phyloP scores from a whole-genome alignment of 2,797 vertebrate genomes.

The Notamacropus eugenii region DNA sequence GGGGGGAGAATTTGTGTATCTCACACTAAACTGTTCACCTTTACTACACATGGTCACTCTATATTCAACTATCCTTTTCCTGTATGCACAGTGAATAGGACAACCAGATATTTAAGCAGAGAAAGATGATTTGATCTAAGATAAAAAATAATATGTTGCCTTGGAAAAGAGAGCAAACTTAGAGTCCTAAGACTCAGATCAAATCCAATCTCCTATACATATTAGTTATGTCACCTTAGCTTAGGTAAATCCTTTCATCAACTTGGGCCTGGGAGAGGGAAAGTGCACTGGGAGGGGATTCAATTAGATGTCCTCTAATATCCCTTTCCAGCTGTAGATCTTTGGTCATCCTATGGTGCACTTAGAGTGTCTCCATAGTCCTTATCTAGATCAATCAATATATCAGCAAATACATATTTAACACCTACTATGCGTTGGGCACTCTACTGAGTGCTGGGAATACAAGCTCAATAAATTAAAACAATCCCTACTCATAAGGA shows the following conservation, averaged over 20 bases:
- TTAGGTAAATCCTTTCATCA: not conserved
- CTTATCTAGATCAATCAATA: not conserved
- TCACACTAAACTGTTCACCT: not conserved
- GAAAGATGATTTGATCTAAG: not conserved
- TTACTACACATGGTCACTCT: not conserved
- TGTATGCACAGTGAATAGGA: not conserved
- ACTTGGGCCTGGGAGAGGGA: not conserved
- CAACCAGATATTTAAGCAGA: no score
- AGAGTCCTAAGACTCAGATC: no score
- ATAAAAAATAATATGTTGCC: not conserved
- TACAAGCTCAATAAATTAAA: not conserved
- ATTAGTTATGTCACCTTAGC: no score
- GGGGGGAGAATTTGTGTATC: not conserved
- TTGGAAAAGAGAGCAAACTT: not conserved
- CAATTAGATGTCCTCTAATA: not conserved
- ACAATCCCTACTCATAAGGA: not conserved
- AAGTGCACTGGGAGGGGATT: not conserved
- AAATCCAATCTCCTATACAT: no score
- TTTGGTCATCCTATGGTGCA: not conserved
- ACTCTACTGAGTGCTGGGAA: not conserved
- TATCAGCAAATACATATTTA: not conserved
- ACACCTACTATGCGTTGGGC: not conserved
- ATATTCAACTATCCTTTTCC: not conserved
- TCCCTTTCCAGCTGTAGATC: not conserved
- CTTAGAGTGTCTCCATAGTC: not conserved